Evolutionary conservation across 2,797 vertebrate species (phyloP).

Genomic region (Melanogrammus aeglefinus): DNA sequence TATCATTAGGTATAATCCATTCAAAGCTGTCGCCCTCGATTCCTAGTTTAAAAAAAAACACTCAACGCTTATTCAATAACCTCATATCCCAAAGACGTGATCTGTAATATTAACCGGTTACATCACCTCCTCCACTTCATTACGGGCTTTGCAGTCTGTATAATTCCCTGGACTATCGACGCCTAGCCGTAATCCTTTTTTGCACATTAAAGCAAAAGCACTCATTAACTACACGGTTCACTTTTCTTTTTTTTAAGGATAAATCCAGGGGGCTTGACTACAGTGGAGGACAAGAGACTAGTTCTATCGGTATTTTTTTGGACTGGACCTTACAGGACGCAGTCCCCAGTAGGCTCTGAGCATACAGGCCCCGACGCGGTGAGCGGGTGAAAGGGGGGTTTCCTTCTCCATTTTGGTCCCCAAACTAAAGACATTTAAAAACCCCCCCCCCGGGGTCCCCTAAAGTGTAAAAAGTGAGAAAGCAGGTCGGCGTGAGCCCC

Average conservation of each 20-base stretch:
- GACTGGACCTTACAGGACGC: background rate
- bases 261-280: background rate
- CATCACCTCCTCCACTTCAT: slow-evolving; percentile 19
- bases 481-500: background rate
- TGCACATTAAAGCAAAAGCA: slow-evolving; percentile 2
- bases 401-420: background rate
- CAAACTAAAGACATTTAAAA: slow-evolving; percentile 39
- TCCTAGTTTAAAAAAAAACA: background rate
- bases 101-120: background rate
- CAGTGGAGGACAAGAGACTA: background rate
- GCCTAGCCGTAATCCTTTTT: slow-evolving; percentile 2
- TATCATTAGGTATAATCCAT: background rate
- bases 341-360: background rate
- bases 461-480: background rate
- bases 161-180: slow-evolving; percentile 23
- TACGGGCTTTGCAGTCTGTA: slow-evolving; percentile 38
- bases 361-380: background rate
- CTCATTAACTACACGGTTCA: slow-evolving; percentile 16
- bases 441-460: slow-evolving; percentile 48
- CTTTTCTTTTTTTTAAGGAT: background rate
- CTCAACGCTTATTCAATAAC: background rate
- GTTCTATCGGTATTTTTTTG: background rate
- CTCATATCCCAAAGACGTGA: slow-evolving; percentile 2
- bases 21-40: background rate
- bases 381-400: background rate